Evolutionary conservation across 2,888 invertebrate species (phyloP).

Genomic region (Papilio demoleus): DNA sequence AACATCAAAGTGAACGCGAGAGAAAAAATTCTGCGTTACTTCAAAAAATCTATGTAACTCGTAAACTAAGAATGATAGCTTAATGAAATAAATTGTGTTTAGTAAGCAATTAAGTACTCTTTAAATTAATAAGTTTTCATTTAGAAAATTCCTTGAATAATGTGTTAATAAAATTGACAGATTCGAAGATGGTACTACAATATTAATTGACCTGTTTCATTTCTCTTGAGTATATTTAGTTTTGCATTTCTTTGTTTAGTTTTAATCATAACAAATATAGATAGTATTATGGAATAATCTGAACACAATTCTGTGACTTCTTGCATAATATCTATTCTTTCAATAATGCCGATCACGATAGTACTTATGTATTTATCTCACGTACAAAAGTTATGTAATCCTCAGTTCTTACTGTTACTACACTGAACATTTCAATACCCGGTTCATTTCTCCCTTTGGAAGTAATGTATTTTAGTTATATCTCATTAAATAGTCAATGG

Average conservation of each 20-base stretch:
- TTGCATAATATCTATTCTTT: constrained; percentile 25
- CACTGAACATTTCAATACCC: constrained; percentile 43
- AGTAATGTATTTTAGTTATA: constrained; percentile 21
- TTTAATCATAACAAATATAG: not conserved
- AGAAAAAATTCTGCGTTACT: too few relatives aligned
- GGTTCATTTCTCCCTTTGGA: constrained; percentile 29
- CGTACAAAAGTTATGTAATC: constrained; percentile 61
- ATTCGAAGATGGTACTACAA: too few relatives aligned
- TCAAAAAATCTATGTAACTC: too few relatives aligned
- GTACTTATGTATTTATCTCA: constrained; percentile 56
- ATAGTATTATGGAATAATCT: not conserved
- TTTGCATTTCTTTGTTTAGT: not conserved
- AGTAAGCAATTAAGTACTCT: too few relatives aligned
- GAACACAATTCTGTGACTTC: constrained; percentile 34
- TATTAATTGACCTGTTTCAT: too few relatives aligned
- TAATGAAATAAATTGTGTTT: too few relatives aligned
- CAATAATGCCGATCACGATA: constrained; percentile 54
- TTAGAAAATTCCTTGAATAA: too few relatives aligned
- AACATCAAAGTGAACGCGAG: too few relatives aligned
- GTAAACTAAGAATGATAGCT: too few relatives aligned
- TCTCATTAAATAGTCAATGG: constrained; percentile 21
- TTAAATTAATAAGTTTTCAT: too few relatives aligned
- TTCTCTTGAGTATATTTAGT: too few relatives aligned
- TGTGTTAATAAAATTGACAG: too few relatives aligned
- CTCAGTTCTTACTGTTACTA: constrained; percentile 39